Percentiles rank a stretch among this genome's conserved stretches.
These are phyloP conservation scores for Loriculus beryllinus DNA, from an alignment of 2,797 vertebrate genomes.

Conservation along the genomic window DNA sequence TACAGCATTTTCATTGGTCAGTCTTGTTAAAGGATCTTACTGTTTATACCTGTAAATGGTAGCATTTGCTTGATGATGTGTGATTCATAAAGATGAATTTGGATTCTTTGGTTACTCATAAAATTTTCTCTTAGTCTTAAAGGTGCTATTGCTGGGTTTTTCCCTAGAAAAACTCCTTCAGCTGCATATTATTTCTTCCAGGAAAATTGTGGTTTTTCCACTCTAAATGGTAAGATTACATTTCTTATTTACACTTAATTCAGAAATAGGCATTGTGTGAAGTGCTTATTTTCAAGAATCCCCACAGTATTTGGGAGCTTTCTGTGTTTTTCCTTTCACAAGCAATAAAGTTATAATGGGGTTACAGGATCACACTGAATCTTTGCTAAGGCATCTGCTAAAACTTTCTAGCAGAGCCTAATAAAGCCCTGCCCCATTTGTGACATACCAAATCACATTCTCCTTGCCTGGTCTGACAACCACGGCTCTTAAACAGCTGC, in stretches of 20 bases:
- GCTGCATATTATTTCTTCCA: neutral
- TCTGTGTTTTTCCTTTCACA: conserved; percentile 14
- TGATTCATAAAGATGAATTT: neutral
- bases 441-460: conserved; percentile 69
- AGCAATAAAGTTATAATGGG: conserved; percentile 43
- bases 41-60: neutral
- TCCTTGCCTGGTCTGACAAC: conserved; percentile 68
- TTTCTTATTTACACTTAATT: conserved; percentile 44
- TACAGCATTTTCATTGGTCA: neutral
- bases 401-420: conserved; percentile 60
- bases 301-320: conserved; percentile 16
- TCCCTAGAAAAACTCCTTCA: neutral
- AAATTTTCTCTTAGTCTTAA: neutral
- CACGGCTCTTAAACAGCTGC: conserved; percentile 69
- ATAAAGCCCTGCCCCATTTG: conserved; percentile 70
- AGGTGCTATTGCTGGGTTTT: neutral
- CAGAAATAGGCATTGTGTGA: conserved; percentile 6
- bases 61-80: neutral
- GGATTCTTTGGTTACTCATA: neutral
- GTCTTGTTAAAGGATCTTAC: neutral
- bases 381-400: conserved; percentile 51
- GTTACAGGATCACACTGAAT: conserved; percentile 49
- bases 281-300: neutral
- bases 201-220: neutral
- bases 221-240: neutral